Evolutionary conservation across 2,113 vertebrate species (phyloP).

Genomic region (Ranitomeya variabilis): DNA sequence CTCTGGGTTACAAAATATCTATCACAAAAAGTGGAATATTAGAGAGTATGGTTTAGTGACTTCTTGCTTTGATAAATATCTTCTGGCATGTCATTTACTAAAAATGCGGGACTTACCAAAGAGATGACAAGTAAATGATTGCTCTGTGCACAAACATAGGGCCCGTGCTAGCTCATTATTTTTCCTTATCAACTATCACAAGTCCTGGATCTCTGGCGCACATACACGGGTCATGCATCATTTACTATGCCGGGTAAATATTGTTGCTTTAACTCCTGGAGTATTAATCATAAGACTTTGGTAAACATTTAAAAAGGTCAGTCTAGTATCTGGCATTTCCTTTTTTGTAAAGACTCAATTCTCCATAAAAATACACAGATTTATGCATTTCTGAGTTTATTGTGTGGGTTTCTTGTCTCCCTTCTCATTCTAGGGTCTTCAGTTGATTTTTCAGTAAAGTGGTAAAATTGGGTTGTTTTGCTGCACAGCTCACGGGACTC

Average conservation of each 20-base stretch:
- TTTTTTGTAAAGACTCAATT: too few species aligned
- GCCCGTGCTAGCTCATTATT: conserved; percentile 70
- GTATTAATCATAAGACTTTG: background rate
- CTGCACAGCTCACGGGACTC: too few species aligned
- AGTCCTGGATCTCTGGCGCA: conserved; percentile 69
- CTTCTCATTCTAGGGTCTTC: too few species aligned
- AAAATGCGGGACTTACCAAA: conserved; percentile 78
- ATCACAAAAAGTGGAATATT: conserved; percentile 77
- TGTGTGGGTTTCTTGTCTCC: too few species aligned
- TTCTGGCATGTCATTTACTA: conserved; percentile 80
- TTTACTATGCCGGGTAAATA: background rate
- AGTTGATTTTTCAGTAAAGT: too few species aligned
- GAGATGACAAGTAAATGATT: conserved; percentile 68
- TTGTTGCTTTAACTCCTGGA: background rate
- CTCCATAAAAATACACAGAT: too few species aligned
- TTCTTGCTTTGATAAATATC: conserved; percentile 82
- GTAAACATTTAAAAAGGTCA: background rate
- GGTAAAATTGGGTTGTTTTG: too few species aligned
- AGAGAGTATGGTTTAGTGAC: conserved; percentile 75
- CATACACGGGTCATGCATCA: background rate
- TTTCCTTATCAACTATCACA: conserved; percentile 68
- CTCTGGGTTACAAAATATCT: conserved; percentile 80
- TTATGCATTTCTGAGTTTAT: too few species aligned
- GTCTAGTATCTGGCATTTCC: too few species aligned
- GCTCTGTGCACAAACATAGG: conserved; percentile 71